A percentile compares a stretch with the other conserved stretches of the same genome.
phyloP scores from a whole-genome alignment of 2,113 vertebrate species.

The Dipodomys stephensi region DNA sequence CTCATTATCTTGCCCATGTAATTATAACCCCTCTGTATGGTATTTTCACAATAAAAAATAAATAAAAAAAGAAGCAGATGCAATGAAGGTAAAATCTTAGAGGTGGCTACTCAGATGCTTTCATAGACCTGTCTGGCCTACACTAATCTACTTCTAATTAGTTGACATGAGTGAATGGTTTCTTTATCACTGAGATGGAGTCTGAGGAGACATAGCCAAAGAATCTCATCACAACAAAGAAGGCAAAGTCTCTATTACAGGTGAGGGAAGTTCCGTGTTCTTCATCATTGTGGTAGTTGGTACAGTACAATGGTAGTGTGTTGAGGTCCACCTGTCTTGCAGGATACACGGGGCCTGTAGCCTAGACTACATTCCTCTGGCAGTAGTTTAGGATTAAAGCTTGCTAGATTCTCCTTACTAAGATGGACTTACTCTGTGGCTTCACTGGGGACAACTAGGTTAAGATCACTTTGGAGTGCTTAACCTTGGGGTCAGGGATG shows the following conservation, averaged over 20 bases:
- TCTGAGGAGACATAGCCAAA: not conserved
- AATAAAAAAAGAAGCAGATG: not conserved
- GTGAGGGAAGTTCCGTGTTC: no score
- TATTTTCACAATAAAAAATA: no score
- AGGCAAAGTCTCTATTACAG: not conserved
- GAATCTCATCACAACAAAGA: not conserved
- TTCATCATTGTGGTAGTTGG: not conserved
- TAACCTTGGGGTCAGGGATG: not conserved
- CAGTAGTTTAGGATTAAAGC: not conserved
- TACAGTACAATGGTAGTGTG: not conserved
- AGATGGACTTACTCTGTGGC: not conserved
- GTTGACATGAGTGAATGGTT: not conserved
- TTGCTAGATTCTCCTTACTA: not conserved
- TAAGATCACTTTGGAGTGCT: not conserved
- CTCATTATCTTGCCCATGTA: no score
- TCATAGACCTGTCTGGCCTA: not conserved
- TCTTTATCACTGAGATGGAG: not conserved
- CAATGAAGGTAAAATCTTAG: not conserved
- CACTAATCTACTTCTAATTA: not conserved
- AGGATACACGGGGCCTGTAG: not conserved
- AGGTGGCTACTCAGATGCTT: not conserved
- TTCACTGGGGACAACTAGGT: not conserved
- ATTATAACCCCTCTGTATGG: no score
- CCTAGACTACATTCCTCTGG: no score
- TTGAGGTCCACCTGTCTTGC: fast-evolving